Base-by-base conservation (phyloP, 2,113 vertebrate species). In the Paralichthys olivaceus region DNA sequence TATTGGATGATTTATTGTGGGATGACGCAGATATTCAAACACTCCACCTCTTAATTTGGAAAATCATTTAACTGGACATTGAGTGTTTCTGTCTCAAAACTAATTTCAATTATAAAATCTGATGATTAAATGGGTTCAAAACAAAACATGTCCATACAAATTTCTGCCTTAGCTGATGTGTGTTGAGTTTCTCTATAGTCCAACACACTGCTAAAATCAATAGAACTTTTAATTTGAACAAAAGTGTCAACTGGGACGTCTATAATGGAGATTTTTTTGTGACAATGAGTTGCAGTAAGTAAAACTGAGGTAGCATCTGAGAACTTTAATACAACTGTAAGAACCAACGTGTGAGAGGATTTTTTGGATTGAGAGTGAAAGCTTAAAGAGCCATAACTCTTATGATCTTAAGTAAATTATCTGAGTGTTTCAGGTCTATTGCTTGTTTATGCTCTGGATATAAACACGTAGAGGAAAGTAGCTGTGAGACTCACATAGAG, bases 401-500 rank as follows among this genome's bases (percentile, higher is more conserved):
- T 17, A 4, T 23, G 54, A 15, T 37, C 47, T 56, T 15, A 25
- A 58, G 51, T 69, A 45, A 53, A 74, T 74, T 47, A 60, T 28
- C 28, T 17, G 14, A 17, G 29, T 71, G 49, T 69, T 74, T 63
- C 49, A 55, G 58, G 34, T 72, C 8, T 62, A 37, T 62, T 37
- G 40, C 34, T 53, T 58, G 49, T 69, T 83, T 83, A 77, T 29
- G 73, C 53, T 65, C 17, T 43, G 25, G 40, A 22, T 56, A 37
- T 76, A 58, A 77, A 58, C 59, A 82, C 28, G 20, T n/a, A 71
- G 28, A 23, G 63, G 61, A 19, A 63, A 2, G 55, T 43, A 25
- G 53, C 43, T 14, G 45, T 26, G 19, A 64, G 43, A 89, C 94
- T 95, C 80, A 95, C 95, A 93, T 77, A 47, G 91, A 92, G n/a